phyloP scores from a whole-genome alignment of 2,888 invertebrate genomes.

The Polydrusus pterygomalis region DNA sequence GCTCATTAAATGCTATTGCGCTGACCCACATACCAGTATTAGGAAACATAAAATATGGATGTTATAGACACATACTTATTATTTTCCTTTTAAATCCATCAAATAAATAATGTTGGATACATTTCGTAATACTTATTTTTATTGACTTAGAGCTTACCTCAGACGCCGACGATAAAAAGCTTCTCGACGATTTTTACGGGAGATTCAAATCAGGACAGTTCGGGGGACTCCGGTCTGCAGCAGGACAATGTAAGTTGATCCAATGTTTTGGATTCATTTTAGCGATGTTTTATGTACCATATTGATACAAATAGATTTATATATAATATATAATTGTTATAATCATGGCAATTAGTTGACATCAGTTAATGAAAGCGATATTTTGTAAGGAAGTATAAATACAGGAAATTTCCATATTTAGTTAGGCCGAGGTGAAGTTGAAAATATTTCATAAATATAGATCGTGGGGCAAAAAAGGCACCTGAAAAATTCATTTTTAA shows the following conservation, averaged over 20 bases:
- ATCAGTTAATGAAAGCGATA: no score
- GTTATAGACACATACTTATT: constrained; percentile 3
- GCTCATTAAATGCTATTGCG: constrained; percentile 34
- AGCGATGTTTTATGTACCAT: no score
- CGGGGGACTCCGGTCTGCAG: constrained; percentile 66
- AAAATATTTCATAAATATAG: no score
- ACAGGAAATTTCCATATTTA: no score
- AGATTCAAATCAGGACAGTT: constrained; percentile 67
- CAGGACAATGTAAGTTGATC: constrained; percentile 70
- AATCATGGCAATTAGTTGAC: no score
- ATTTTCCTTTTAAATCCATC: not conserved
- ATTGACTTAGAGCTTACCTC: constrained; percentile 75
- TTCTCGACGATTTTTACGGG: constrained; percentile 68
- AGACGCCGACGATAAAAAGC: constrained; percentile 74
- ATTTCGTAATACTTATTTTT: not conserved
- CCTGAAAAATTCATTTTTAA: no score
- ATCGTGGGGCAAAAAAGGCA: no score
- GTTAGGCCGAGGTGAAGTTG: no score
- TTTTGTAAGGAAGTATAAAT: no score
- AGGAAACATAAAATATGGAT: constrained; percentile 18
- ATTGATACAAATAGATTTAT: no score
- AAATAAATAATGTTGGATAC: constrained; percentile 1
- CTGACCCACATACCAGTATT: constrained; percentile 42
- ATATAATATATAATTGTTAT: no score
- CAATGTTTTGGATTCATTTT: no score